Evolutionary conservation across 1,140 invertebrate genomes (phyloP), one percentile per base, ranked within the genome.

Genomic region (Aphelinus certus): DNA sequence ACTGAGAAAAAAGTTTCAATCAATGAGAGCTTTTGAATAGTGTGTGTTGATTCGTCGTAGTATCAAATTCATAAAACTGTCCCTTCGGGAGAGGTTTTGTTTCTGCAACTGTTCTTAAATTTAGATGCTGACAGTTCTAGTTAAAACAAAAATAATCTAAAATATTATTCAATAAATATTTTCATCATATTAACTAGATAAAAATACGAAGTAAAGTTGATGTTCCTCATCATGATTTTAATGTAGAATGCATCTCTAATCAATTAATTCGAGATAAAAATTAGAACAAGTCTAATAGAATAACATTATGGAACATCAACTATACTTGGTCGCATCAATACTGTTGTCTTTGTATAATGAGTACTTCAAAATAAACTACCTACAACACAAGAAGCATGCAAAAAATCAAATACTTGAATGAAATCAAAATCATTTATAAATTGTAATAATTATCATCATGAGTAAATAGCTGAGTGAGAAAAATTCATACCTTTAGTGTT

Each of bases 61-160:
- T 71, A 77, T 73, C 75, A 77, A 80, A 83, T 86, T 86, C 81
- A 86, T 86, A 86, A 86, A 86, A 85, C 84, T 86, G 84, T 86
- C 84, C 83, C 83, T 86, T 86, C 82, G 83, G 82, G 83, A 84
- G 83, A 82, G 70, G 66, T 84, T 83, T 84, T 71, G 81, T 84
- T 84, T 79, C 80, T 75, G 81, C 79, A 66, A 79, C 80, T 81
- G 77, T 75, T 82, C 79, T 85, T 83, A 86, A 81, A 83, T 84
- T 81, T 85, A 84, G 81, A 84, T 85, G 81, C 79, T 78, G 79
- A 84, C 81, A 84, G 82, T 84, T 84, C 81, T 84, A 84, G 75
- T 43, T 76, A 79, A 81, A 78, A 53, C 51, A 53, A 9, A 82
- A 80, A 61, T n/a, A 70, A 26, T 26, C 26, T 26, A 76, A 10